These are phyloP conservation scores for Cyanocitta stelleri DNA, from an alignment of 2,113 vertebrate genomes.

Conservation along the genomic window DNA sequence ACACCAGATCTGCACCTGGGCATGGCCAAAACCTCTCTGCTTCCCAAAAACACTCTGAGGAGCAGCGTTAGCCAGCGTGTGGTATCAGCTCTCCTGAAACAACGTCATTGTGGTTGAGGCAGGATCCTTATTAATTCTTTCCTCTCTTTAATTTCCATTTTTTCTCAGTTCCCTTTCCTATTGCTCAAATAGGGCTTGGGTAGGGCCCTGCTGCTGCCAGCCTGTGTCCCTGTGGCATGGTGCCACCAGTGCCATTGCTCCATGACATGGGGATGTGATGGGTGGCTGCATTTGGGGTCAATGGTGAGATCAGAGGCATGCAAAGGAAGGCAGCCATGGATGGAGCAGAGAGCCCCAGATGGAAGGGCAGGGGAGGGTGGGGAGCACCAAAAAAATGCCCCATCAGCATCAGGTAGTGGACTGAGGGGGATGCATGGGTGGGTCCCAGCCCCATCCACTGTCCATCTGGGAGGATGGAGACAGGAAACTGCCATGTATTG, in stretches of 20 bases:
- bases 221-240: background rate
- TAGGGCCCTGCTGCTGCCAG: background rate
- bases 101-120: conserved; percentile 26
- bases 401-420: accelerated
- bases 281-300: background rate
- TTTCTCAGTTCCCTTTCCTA: background rate
- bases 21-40: conserved; percentile 6
- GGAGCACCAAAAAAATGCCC: background rate
- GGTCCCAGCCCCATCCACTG: background rate
- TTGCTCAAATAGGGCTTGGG: background rate
- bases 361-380: background rate
- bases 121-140: conserved; percentile 48
- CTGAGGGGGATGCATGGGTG: accelerated
- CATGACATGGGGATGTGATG: accelerated
- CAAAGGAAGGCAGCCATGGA: background rate
- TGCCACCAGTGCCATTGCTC: accelerated
- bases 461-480: background rate
- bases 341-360: background rate
- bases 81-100: conserved; percentile 45
- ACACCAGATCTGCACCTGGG: background rate
- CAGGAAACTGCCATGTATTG: background rate
- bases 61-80: background rate
- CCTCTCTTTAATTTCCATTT: conserved; percentile 39
- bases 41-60: conserved; percentile 1
- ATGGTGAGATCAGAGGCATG: background rate